Evolutionary conservation across 1,140 invertebrate genomes (phyloP), one percentile per base, ranked within the genome.

Genomic region (Drosophila chauvacae): DNA sequence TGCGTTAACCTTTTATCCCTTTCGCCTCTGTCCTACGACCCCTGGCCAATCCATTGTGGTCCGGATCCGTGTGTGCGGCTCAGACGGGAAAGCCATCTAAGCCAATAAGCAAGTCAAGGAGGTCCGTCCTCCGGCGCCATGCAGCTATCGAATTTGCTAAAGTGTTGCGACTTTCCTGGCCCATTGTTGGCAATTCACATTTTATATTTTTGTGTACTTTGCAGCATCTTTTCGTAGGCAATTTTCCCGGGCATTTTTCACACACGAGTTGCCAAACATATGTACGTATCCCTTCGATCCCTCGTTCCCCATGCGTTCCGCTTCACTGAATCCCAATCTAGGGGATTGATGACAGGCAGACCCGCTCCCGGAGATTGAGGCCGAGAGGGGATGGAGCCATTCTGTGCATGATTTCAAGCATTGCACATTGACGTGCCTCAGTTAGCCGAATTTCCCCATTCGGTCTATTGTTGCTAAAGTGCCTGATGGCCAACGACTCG

Each of bases 1-100:
- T 85, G 61, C 82, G 56, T 42, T 85, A 86, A 86, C 81, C 82
- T 86, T 85, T 75, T 81, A 74, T 70, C 82, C 82, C 68, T 66
- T 75, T 65, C 48, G 20, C 35, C 51, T 39, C 37, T 35, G 42
- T 37, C 57, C 58, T 28, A 13, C 35, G 41, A 30, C 61, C 48
- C 16, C 30, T 20, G 33, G 20, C 23, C 63, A 30, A 58, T 66
- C 74, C 51, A 56, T 71, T 83, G 70, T 63, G 57, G 75, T 58
- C 47, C 26, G 20, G 39, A 30, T 74, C 68, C 68, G 64, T 68
- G 57, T 72, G 69, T 72, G 61, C 26, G 66, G 37, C 69, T 72
- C 37, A 72, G 57, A 41, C 48, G 48, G 45, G 53, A 81, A 86
- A 85, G 73, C 81, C 74, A 80, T 76, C 73, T 81, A 85, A 85